Evolutionary conservation across 2,888 invertebrate genomes (phyloP).

Genomic region (Apocheima hispidaria): DNA sequence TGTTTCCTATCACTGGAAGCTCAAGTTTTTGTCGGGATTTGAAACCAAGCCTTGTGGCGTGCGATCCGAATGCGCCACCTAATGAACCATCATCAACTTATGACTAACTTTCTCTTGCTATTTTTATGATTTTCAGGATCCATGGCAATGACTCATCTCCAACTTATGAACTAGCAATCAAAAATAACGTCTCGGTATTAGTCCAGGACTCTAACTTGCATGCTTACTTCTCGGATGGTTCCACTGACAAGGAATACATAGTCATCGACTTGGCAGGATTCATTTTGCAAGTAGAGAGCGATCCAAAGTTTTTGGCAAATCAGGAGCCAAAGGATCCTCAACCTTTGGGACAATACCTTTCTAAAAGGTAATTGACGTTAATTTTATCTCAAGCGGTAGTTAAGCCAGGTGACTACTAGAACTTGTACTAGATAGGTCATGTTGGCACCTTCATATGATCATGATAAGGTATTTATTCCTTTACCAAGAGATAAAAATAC

Average conservation of each 20-base stretch:
- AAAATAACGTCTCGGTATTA: conserved; percentile 57
- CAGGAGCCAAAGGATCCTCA: conserved; percentile 51
- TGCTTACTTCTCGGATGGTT: conserved; percentile 57
- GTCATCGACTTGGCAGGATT: conserved; percentile 56
- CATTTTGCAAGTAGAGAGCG: conserved; percentile 32
- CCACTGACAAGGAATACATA: conserved; percentile 33
- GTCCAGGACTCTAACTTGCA: conserved; percentile 55
- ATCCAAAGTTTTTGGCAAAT: conserved; percentile 35
- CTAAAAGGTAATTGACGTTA: conserved; percentile 54
- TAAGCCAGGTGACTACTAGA: too few relatives aligned
- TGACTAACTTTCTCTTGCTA: too few relatives aligned
- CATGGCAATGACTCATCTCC: conserved; percentile 61
- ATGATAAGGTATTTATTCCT: too few relatives aligned
- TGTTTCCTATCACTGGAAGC: too few relatives aligned
- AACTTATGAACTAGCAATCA: conserved; percentile 57
- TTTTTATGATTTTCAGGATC: conserved; percentile 62
- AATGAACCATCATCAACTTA: too few relatives aligned
- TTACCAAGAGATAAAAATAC: too few relatives aligned
- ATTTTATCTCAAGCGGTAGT: neutral
- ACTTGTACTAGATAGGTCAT: too few relatives aligned
- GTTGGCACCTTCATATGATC: too few relatives aligned
- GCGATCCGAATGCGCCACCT: too few relatives aligned
- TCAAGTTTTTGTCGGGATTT: too few relatives aligned
- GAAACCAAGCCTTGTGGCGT: too few relatives aligned
- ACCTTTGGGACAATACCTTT: conserved; percentile 59